Evolutionary conservation across 64 coral and sea anemone species (phyloP).

Genomic region (Porites lutea): DNA sequence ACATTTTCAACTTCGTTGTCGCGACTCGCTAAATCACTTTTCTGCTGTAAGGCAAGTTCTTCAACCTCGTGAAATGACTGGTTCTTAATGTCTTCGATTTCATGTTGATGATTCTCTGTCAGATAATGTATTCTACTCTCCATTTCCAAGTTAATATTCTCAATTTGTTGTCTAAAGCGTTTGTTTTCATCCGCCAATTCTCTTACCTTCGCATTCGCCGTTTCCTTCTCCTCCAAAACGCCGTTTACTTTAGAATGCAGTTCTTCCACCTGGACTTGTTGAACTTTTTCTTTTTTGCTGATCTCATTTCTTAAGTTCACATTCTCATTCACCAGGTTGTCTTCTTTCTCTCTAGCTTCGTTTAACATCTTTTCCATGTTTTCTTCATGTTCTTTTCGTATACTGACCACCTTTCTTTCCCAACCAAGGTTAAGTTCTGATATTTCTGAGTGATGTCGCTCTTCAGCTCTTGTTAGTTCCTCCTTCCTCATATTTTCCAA

Average conservation of each 20-base stretch:
- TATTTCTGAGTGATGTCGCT: conserved; percentile 51
- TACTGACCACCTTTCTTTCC: conserved; percentile 75
- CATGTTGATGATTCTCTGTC: conserved; percentile 72
- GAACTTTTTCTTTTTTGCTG: conserved; percentile 65
- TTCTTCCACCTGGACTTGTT: conserved; percentile 70
- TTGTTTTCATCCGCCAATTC: conserved; percentile 88
- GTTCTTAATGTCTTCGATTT: conserved; percentile 76
- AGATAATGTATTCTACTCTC: conserved; percentile 88
- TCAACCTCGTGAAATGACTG: conserved; percentile 66
- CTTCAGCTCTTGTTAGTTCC: conserved; percentile 47
- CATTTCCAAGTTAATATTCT: conserved; percentile 77
- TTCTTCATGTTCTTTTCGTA: conserved; percentile 84
- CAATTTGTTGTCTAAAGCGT: conserved; percentile 71
- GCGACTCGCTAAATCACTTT: conserved; percentile 60
- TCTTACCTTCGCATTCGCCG: conserved; percentile 75
- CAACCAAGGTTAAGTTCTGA: conserved; percentile 71
- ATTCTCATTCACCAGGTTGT: conserved; percentile 65
- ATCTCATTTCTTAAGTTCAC: conserved; percentile 81
- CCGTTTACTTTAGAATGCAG: conserved; percentile 58
- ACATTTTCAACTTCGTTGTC: conserved; percentile 52
- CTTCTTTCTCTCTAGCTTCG: conserved; percentile 90
- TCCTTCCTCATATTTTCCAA: conserved; percentile 62
- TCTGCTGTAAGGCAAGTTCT: conserved; percentile 71
- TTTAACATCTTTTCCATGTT: conserved; percentile 76
- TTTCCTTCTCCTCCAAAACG: conserved; percentile 72